These are phyloP conservation scores for Pseudorhombus dupliciocellatus DNA, from an alignment of 2,113 vertebrate genomes.

Conservation along the genomic window DNA sequence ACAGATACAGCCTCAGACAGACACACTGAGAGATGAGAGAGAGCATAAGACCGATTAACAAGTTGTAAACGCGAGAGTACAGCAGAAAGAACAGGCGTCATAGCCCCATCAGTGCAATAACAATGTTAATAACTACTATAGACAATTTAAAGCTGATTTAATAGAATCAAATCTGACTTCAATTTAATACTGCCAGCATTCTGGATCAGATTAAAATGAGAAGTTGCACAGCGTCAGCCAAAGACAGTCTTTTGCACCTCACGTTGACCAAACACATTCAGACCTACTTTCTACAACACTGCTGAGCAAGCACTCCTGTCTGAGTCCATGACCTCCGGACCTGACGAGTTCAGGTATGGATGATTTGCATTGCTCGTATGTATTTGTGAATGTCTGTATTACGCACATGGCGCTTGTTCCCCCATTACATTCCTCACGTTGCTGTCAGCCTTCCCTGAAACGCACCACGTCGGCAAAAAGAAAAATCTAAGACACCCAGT, in stretches of 20 bases:
- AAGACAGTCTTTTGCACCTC: background rate
- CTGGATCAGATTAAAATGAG: background rate
- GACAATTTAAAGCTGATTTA: no score
- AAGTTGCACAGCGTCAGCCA: background rate
- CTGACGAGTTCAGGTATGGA: background rate
- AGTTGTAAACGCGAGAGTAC: no score
- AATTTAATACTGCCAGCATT: no score
- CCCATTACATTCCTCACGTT: constrained; percentile 54
- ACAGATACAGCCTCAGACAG: no score
- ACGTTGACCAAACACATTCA: background rate
- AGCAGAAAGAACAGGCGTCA: no score
- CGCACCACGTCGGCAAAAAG: background rate
- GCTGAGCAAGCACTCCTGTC: constrained; percentile 35
- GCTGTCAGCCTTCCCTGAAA: constrained; percentile 28
- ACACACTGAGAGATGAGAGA: no score
- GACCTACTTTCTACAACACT: background rate
- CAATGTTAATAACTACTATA: no score
- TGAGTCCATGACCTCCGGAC: background rate
- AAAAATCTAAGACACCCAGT: background rate
- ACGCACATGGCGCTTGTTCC: constrained; percentile 40
- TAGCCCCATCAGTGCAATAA: no score
- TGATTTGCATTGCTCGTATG: constrained; percentile 23
- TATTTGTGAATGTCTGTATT: constrained; percentile 51
- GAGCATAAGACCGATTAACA: no score
- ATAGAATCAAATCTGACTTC: no score